A percentile compares a stretch with the other conserved stretches of the same genome.
Evolutionary conservation across 2,113 vertebrate species (phyloP).

Genomic region (Fulica atra): DNA sequence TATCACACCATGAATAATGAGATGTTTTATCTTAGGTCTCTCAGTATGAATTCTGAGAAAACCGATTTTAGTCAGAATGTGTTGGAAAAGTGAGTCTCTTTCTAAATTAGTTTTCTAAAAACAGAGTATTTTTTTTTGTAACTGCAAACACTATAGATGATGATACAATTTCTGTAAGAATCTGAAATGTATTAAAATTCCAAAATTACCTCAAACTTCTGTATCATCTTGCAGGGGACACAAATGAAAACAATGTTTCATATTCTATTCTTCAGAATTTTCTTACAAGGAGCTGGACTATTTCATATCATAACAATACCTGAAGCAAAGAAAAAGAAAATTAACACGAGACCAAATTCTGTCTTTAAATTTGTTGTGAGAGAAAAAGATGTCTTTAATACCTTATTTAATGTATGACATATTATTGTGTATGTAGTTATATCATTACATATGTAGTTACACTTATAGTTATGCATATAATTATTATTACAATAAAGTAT

Average conservation of each 20-base stretch:
- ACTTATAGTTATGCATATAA: accelerated
- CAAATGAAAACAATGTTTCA: neutral
- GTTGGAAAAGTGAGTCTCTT: neutral
- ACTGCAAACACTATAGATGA: neutral
- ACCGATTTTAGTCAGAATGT: neutral
- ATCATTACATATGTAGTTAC: neutral
- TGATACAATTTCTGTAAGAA: neutral
- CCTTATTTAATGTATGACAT: no score
- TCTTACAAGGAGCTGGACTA: neutral
- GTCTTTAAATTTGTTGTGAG: neutral
- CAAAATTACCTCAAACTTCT: neutral
- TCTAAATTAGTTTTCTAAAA: neutral
- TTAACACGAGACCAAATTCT: neutral
- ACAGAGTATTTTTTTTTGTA: neutral
- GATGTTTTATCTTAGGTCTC: neutral
- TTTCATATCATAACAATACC: neutral
- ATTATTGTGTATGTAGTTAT: neutral
- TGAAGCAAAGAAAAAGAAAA: neutral
- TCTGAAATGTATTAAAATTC: neutral
- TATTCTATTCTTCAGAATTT: neutral
- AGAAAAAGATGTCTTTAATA: neutral
- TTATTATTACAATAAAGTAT: neutral
- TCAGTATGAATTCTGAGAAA: neutral
- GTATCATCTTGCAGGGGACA: neutral
- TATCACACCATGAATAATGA: neutral